These are phyloP conservation scores for Chloropsis cyanopogon DNA, from an alignment of 2,113 vertebrate genomes.

Conservation along the genomic window DNA sequence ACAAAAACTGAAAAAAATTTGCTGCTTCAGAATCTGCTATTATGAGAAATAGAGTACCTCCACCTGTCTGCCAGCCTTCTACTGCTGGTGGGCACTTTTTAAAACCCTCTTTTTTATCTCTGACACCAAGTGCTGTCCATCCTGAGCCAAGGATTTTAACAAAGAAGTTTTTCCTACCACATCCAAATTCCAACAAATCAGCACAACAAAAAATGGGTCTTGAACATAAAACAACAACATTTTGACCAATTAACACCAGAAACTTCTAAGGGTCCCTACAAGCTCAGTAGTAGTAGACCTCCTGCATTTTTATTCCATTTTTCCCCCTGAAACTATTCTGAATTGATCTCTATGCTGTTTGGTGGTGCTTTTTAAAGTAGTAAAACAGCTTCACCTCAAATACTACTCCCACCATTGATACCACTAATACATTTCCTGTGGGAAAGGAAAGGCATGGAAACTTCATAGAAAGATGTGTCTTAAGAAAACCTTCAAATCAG, in stretches of 20 bases:
- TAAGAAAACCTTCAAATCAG: background rate
- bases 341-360: background rate
- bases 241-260: background rate
- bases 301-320: background rate
- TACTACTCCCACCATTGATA: background rate
- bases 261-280: background rate
- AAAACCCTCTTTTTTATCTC: background rate
- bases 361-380: background rate
- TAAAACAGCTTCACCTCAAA: background rate
- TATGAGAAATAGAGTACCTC: background rate
- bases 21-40: background rate
- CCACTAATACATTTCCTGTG: background rate
- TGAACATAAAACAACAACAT: background rate
- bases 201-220: background rate
- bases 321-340: background rate
- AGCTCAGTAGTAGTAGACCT: background rate
- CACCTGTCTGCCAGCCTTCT: background rate
- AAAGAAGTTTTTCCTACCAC: background rate
- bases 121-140: background rate
- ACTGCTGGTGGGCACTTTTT: background rate
- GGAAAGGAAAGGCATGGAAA: background rate
- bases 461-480: background rate
- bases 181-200: background rate
- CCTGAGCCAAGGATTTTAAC: background rate
- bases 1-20: background rate